Evolutionary conservation across 2,888 invertebrate genomes (phyloP).

Genomic region (Electrophaes corylata): DNA sequence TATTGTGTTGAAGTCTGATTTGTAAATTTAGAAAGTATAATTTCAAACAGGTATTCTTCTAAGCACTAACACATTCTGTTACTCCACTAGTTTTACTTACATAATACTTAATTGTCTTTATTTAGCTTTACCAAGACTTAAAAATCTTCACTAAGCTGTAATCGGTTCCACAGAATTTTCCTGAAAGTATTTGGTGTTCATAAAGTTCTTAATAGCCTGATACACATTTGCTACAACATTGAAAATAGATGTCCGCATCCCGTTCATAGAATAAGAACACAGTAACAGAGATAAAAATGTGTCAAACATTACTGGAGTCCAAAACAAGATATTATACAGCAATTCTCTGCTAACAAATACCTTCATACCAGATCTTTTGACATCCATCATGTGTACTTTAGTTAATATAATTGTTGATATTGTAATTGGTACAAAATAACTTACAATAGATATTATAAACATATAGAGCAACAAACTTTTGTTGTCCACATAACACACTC

Average conservation of each 20-base stretch:
- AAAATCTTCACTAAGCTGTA: slow-evolving; percentile 31
- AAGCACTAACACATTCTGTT: too few relatives aligned
- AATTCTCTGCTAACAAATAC: slow-evolving; percentile 68
- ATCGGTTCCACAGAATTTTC: slow-evolving; percentile 65
- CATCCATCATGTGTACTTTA: slow-evolving; percentile 67
- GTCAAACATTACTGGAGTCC: slow-evolving; percentile 78
- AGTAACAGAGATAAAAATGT: slow-evolving; percentile 69
- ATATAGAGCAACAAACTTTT: slow-evolving; percentile 67
- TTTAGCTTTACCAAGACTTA: too few relatives aligned
- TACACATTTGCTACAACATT: slow-evolving; percentile 76
- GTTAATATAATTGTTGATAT: slow-evolving; percentile 71
- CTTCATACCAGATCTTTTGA: slow-evolving; percentile 61
- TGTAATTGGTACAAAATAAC: slow-evolving; percentile 76
- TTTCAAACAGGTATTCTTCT: too few relatives aligned
- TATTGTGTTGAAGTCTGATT: too few relatives aligned
- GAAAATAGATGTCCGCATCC: slow-evolving; percentile 65
- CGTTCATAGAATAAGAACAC: slow-evolving; percentile 69
- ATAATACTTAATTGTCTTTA: too few relatives aligned
- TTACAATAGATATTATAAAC: slow-evolving; percentile 62
- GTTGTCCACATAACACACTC: slow-evolving; percentile 70
- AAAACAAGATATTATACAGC: slow-evolving; percentile 74
- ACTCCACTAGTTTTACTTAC: too few relatives aligned
- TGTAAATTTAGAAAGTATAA: too few relatives aligned
- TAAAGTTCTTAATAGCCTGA: slow-evolving; percentile 72
- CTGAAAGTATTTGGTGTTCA: slow-evolving; percentile 73